Evolutionary conservation across 1,140 invertebrate genomes (phyloP).

Genomic region (Triops longicaudatus): DNA sequence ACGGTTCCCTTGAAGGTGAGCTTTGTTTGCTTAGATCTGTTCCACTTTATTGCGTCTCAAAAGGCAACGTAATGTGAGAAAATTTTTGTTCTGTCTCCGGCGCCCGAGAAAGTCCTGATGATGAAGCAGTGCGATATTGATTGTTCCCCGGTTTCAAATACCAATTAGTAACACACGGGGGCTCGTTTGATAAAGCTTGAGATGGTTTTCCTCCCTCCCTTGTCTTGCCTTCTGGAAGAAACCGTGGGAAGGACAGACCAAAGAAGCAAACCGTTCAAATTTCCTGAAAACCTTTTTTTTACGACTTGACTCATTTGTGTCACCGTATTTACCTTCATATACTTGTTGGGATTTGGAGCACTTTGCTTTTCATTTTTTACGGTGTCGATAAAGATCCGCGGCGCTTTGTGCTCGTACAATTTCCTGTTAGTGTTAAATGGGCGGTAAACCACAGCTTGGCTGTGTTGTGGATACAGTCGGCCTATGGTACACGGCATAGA

Average conservation of each 20-base stretch:
- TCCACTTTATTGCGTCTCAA: not conserved
- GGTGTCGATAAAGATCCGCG: not conserved
- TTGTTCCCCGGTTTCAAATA: not conserved
- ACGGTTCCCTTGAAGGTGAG: not conserved
- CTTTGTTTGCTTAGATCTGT: not conserved
- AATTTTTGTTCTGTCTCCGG: not conserved
- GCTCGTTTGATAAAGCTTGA: not conserved
- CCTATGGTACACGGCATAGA: not conserved
- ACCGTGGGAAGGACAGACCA: not conserved
- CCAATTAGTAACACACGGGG: not conserved
- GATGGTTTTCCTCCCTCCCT: not conserved
- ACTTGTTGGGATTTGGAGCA: not conserved
- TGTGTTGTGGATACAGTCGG: not conserved
- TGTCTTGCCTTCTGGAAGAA: not conserved
- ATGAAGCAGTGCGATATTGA: not conserved
- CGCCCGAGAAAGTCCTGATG: not conserved
- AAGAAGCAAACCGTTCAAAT: not conserved
- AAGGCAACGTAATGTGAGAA: not conserved
- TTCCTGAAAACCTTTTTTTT: not conserved
- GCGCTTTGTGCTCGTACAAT: not conserved
- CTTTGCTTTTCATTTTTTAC: not conserved
- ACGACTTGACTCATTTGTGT: not conserved
- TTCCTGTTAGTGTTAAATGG: not conserved
- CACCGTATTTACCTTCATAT: too few relatives aligned
- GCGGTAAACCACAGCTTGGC: not conserved